phyloP scores from a whole-genome alignment of 2,888 invertebrate species.

The Gonocerus acuteangulatus region DNA sequence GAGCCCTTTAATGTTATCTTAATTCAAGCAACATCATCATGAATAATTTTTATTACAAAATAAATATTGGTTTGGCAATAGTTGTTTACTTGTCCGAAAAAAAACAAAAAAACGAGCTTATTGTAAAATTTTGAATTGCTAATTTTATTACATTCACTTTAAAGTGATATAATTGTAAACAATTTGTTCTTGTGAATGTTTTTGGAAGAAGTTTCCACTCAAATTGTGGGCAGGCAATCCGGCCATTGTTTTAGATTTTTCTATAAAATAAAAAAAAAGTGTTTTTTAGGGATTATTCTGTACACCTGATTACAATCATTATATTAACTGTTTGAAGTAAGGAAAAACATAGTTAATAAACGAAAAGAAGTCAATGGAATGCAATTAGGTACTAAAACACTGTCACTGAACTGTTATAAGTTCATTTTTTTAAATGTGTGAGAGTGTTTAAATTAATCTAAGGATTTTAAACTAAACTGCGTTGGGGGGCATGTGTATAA shows the following conservation, averaged over 20 bases:
- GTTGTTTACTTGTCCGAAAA: not conserved
- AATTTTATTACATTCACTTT: not conserved
- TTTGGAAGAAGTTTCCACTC: constrained; percentile 24
- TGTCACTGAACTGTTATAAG: not conserved
- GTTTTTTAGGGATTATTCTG: constrained; percentile 17
- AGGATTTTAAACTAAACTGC: not conserved
- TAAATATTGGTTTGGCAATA: not conserved
- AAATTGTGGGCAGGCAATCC: constrained; percentile 31
- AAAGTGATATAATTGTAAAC: not conserved
- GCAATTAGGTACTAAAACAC: constrained; percentile 12
- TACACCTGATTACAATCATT: constrained; percentile 21
- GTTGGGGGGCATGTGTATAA: constrained; percentile 14
- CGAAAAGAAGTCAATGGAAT: not conserved
- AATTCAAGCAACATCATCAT: too few species aligned
- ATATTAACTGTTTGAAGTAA: constrained; percentile 3
- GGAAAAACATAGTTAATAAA: not conserved
- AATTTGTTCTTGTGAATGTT: not conserved
- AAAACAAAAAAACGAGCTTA: constrained; percentile 34
- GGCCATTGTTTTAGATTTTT: constrained; percentile 34
- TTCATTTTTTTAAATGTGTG: too few species aligned
- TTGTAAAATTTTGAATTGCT: constrained; percentile 26
- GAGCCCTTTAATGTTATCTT: too few species aligned
- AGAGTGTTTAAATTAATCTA: too few species aligned
- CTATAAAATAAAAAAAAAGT: constrained; percentile 22
- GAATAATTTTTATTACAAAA: too few species aligned